Percentiles rank a stretch among this genome's conserved stretches.
Evolutionary conservation across 2,113 vertebrate species (phyloP).

Genomic region (Scortum barcoo): DNA sequence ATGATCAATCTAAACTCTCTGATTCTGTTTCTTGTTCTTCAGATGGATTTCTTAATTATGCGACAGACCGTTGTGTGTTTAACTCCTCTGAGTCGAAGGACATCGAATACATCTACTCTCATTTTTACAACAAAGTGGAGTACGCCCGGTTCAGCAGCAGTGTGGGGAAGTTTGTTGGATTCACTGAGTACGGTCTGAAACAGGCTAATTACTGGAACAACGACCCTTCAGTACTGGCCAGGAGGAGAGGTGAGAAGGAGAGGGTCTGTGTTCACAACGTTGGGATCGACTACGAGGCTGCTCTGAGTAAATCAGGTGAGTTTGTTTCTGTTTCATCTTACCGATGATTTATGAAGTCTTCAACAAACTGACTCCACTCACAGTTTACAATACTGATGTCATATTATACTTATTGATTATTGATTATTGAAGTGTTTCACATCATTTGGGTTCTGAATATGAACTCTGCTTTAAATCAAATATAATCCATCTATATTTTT

Average conservation of each 20-base stretch:
- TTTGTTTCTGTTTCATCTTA: not conserved
- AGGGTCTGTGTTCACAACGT: not conserved
- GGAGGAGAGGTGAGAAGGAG: rapidly evolving
- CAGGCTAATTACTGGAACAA: not conserved
- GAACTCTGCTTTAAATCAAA: too few relatives aligned
- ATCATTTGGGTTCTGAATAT: too few relatives aligned
- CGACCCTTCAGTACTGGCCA: rapidly evolving
- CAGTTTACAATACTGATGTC: too few relatives aligned
- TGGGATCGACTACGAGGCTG: rapidly evolving
- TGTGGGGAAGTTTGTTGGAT: conserved; percentile 20
- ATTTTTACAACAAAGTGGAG: conserved; percentile 22
- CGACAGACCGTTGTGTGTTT: rapidly evolving
- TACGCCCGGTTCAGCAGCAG: not conserved
- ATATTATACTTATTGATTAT: too few relatives aligned
- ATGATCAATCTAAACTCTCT: too few relatives aligned
- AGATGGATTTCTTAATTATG: not conserved
- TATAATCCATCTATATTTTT: too few relatives aligned
- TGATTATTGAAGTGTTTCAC: too few relatives aligned
- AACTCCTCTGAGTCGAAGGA: conserved; percentile 62
- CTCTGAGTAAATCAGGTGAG: conserved; percentile 64
- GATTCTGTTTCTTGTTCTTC: not conserved
- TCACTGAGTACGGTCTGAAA: not conserved
- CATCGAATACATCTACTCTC: rapidly evolving
- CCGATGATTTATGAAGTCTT: not conserved
- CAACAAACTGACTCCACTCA: too few relatives aligned